phyloP scores from a whole-genome alignment of 2,797 vertebrate species.

The Naso thynnoides region DNA sequence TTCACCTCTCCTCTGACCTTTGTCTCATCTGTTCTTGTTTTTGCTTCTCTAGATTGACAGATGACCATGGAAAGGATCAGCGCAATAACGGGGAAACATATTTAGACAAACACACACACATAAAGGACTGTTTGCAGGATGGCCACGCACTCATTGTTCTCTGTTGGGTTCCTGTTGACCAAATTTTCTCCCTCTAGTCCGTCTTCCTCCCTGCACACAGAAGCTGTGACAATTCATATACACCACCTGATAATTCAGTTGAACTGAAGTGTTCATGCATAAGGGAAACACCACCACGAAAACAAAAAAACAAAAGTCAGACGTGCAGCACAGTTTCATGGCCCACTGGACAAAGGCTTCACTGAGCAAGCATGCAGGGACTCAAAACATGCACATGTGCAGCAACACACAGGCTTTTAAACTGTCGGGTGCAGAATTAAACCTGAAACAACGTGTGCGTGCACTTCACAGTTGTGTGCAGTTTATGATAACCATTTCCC shows the following conservation, averaged over 20 bases:
- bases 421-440: not conserved
- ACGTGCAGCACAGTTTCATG: not conserved
- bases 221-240: slow-evolving; percentile 24
- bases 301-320: not conserved
- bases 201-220: slow-evolving; percentile 45
- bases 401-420: not conserved
- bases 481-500: not conserved
- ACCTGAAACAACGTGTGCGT: not conserved
- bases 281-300: not conserved
- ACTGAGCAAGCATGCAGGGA: not conserved
- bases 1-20: slow-evolving; percentile 9
- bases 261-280: not conserved
- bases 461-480: not conserved
- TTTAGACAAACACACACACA: slow-evolving; percentile 5
- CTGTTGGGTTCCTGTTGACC: slow-evolving; percentile 56
- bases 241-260: slow-evolving; percentile 4
- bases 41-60: not conserved
- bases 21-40: slow-evolving; percentile 6
- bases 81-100: slow-evolving; percentile 18
- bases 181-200: slow-evolving; percentile 13
- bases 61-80: slow-evolving; percentile 11
- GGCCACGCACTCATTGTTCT: slow-evolving; percentile 55
- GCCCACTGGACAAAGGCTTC: slow-evolving; percentile 4
- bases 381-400: not conserved
- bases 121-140: slow-evolving; percentile 20